These are phyloP conservation scores for human (Homo sapiens) DNA, from an alignment of 2,113 vertebrate genomes.

Conservation along the genomic window DNA sequence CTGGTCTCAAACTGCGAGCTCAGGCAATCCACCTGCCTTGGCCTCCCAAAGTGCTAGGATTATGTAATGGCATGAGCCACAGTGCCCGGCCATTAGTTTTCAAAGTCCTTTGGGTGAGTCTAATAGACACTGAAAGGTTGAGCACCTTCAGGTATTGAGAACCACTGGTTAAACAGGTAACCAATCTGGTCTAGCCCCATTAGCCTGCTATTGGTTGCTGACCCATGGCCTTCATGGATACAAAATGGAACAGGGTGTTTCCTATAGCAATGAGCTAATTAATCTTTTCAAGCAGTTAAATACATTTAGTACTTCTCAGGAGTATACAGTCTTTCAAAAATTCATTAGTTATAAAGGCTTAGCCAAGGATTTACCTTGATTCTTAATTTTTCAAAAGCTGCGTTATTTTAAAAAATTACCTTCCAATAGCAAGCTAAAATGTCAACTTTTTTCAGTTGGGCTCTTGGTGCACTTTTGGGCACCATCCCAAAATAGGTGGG, in stretches of 20 bases:
- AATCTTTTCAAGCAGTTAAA: background rate
- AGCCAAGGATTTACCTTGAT: background rate
- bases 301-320: background rate
- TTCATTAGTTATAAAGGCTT: background rate
- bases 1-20: background rate
- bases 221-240: background rate
- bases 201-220: background rate
- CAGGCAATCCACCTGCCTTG: background rate
- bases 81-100: background rate
- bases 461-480: background rate
- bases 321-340: background rate
- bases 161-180: background rate
- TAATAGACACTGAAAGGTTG: background rate
- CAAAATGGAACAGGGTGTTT: background rate
- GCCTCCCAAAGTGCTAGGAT: background rate
- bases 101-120: background rate
- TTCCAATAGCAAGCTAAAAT: background rate
- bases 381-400: conserved; percentile 34
- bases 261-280: background rate
- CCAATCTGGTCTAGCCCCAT: background rate
- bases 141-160: background rate
- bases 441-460: background rate
- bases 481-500: background rate
- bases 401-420: background rate
- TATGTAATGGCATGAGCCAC: background rate